phyloP scores from a whole-genome alignment of 2,113 vertebrate genomes.

The Hippocampus mohnikei region DNA sequence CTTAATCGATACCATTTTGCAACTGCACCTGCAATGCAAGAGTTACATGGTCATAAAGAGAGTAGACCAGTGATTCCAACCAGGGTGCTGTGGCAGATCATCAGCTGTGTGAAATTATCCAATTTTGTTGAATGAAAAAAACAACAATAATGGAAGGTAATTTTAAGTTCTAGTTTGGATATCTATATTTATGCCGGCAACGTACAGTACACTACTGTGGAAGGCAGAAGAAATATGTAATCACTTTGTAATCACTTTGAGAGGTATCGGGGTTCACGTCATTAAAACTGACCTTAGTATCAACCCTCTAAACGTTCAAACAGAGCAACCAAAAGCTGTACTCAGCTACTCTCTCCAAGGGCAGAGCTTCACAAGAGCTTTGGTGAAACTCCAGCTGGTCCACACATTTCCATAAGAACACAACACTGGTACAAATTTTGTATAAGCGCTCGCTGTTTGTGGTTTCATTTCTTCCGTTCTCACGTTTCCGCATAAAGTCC shows the following conservation, averaged over 20 bases:
- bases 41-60: background rate
- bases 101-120: background rate
- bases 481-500: background rate
- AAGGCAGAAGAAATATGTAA: too few species aligned
- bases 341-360: slow-evolving; percentile 26
- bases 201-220: too few species aligned
- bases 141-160: too few species aligned
- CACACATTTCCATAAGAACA: slow-evolving; percentile 24
- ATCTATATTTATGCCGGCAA: too few species aligned
- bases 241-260: slow-evolving; percentile 12
- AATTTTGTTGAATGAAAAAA: background rate
- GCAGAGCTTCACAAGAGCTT: background rate
- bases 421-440: background rate
- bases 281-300: slow-evolving; percentile 22
- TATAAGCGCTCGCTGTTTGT: background rate
- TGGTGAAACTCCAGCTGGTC: slow-evolving; percentile 15
- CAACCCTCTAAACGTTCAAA: slow-evolving; percentile 25
- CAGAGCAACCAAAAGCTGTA: slow-evolving; percentile 27
- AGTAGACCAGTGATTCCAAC: background rate
- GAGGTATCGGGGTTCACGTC: slow-evolving; percentile 17
- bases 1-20: background rate
- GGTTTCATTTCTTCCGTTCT: slow-evolving; percentile 3
- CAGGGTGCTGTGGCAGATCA: background rate
- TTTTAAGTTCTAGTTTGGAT: too few species aligned
- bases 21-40: background rate